phyloP scores from a whole-genome alignment of 2,888 invertebrate genomes.

The Drosophila parthenogenetica region DNA sequence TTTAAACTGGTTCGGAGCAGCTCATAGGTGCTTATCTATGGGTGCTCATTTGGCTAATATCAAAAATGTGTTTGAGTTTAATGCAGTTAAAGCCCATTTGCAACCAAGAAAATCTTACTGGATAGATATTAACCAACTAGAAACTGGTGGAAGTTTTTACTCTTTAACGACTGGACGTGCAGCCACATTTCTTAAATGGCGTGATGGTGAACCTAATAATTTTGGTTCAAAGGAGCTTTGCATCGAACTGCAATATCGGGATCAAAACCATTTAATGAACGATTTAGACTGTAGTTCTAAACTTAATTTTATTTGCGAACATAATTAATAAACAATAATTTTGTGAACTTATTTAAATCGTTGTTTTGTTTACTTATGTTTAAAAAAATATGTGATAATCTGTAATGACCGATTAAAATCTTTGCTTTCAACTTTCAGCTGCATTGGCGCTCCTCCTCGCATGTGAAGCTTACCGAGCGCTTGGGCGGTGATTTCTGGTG shows the following conservation, averaged over 20 bases:
- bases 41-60: conserved; percentile 16
- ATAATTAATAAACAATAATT: neutral
- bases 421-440: conserved; percentile 80
- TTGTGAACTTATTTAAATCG: too few relatives aligned
- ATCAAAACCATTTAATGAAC: conserved; percentile 8
- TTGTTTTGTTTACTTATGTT: too few relatives aligned
- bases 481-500: conserved; percentile 89
- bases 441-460: conserved; percentile 90
- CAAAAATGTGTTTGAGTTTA: conserved; percentile 2
- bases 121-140: conserved; percentile 14
- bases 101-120: neutral
- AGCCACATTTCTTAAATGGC: conserved; percentile 1
- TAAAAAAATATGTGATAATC: too few relatives aligned
- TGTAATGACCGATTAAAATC: neutral
- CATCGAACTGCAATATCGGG: neutral
- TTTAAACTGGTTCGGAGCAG: conserved; percentile 16
- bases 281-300: neutral
- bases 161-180: neutral
- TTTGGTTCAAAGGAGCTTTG: neutral
- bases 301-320: conserved; percentile 6
- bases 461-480: conserved; percentile 85
- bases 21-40: neutral
- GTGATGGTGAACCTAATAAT: neutral
- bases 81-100: neutral
- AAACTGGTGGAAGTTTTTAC: neutral